These are phyloP conservation scores for Arrhamphus sclerolepis DNA, from an alignment of 2,797 vertebrate species.

Conservation along the genomic window DNA sequence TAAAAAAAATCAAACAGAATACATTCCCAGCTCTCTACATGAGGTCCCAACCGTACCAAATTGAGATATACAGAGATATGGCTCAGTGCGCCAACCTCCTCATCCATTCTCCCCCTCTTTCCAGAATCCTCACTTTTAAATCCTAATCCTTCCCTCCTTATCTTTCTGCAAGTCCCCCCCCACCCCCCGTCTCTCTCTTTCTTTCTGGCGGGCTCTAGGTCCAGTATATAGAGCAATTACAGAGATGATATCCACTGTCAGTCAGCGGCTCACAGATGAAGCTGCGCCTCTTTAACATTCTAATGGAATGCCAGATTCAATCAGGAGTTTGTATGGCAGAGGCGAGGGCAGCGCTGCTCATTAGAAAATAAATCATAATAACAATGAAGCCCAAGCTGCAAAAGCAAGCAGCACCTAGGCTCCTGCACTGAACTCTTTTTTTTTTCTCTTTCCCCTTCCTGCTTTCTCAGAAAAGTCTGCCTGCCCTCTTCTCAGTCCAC, in stretches of 20 bases:
- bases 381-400: conserved; percentile 69
- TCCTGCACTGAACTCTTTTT: conserved; percentile 16
- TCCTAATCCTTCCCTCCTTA: conserved; percentile 54
- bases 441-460: no score
- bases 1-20: conserved; percentile 43
- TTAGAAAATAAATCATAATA: conserved; percentile 81
- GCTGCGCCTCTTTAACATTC: conserved; percentile 81
- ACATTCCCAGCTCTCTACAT: conserved; percentile 41
- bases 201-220: conserved; percentile 53
- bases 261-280: conserved; percentile 82
- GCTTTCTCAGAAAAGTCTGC: conserved; percentile 20
- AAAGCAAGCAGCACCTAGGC: conserved; percentile 57
- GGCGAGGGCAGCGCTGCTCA: conserved; percentile 69
- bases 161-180: conserved; percentile 25
- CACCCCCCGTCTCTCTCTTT: conserved; percentile 11
- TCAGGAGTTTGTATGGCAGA: conserved; percentile 75
- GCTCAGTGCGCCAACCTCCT: conserved; percentile 34
- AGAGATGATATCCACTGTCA: conserved; percentile 86
- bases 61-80: conserved; percentile 49
- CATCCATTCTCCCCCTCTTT: conserved; percentile 26
- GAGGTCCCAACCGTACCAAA: conserved; percentile 43
- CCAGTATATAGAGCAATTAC: conserved; percentile 77
- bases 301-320: conserved; percentile 83
- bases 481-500: background rate
- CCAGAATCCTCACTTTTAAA: conserved; percentile 37